These are phyloP conservation scores for Crepidodera aurea DNA, from an alignment of 2,888 invertebrate species.

Conservation along the genomic window DNA sequence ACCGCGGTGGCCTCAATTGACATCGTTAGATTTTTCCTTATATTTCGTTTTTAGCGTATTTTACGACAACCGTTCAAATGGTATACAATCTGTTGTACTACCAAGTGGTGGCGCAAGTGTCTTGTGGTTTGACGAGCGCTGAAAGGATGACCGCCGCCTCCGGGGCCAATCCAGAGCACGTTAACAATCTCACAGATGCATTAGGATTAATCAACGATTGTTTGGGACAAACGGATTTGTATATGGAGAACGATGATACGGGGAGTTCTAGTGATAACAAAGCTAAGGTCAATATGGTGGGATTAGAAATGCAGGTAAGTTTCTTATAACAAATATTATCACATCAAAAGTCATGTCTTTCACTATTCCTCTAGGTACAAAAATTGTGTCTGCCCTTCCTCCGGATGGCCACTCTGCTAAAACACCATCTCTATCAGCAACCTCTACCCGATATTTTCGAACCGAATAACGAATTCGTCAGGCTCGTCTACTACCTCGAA, in stretches of 20 bases:
- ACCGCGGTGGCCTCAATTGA: not conserved
- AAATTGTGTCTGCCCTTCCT: slow-evolving; percentile 84
- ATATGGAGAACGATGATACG: slow-evolving; percentile 66
- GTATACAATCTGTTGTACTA: slow-evolving; percentile 90
- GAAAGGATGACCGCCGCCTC: slow-evolving; percentile 66
- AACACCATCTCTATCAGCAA: slow-evolving; percentile 78
- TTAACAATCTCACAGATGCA: slow-evolving; percentile 59
- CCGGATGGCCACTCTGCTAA: slow-evolving; percentile 80
- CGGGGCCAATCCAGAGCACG: slow-evolving; percentile 45
- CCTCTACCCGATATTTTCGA: slow-evolving; percentile 74
- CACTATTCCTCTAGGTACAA: slow-evolving; percentile 73
- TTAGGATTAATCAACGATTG: slow-evolving; percentile 62
- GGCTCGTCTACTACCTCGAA: slow-evolving; percentile 80
- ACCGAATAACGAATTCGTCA: slow-evolving; percentile 77
- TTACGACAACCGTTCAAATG: slow-evolving; percentile 85
- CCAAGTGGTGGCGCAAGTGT: slow-evolving; percentile 85
- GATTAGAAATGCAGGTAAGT: slow-evolving; percentile 60
- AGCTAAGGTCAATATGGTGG: slow-evolving; percentile 54
- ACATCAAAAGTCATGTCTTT: no score
- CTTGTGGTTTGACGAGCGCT: slow-evolving; percentile 71
- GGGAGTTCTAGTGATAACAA: slow-evolving; percentile 37
- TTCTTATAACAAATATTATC: not conserved
- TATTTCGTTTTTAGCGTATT: slow-evolving; percentile 83
- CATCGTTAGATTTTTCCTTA: slow-evolving; percentile 6
- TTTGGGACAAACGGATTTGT: slow-evolving; percentile 67